Evolutionary conservation across 2,113 vertebrate genomes (phyloP), one percentile per base, ranked within the genome.

Genomic region (Chaetura pelagica): DNA sequence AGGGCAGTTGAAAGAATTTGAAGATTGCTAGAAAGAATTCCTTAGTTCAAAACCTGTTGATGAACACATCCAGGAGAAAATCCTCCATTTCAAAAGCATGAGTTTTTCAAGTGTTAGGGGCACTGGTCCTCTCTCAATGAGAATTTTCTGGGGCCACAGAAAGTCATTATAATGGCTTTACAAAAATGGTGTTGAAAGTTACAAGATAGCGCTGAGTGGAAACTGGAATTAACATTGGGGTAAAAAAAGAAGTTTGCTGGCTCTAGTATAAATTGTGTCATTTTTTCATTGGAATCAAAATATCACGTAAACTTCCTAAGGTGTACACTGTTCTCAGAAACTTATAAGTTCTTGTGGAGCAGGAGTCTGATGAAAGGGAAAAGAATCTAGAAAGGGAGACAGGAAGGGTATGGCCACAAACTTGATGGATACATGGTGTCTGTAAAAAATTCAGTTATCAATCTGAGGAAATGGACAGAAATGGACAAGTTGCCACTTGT

Each of bases 341-440:
- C 19, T 15, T 83, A 35, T 34, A 27, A 52, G 6, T 23, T 58
- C 35, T 81, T 7, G n/a, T 34, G 19, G 7, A 71, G 7, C 5
- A 48, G 27, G 11, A 76, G 3, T 7, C 4, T 59, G 13, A 54
- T n/a, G 34, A 93, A 58, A 74, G 6, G 3, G 7, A 17, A 42
- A 71, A 54, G 10, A 84, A 38, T 52, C 17, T 46, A 42, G 23
- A 75, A 51, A 15, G 2, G 6, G 14, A 1, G 0, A 38, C 5
- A 30, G 40, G 26, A 69, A 67, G 7, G 15, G 3, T 44, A 32
- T 42, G 11, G 5, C 9, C 62, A 8, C 19, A 55, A 64, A 8
- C 14, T 54, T 1, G 0, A n/a, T 5, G 4, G 12, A 91, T 59
- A 52, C 8, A 18, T 13, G 4, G 29, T 10, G 4, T 24, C 16